Conservation (phyloP, 2,113 vertebrate species). For the Corythornis vintsioides region DNA sequence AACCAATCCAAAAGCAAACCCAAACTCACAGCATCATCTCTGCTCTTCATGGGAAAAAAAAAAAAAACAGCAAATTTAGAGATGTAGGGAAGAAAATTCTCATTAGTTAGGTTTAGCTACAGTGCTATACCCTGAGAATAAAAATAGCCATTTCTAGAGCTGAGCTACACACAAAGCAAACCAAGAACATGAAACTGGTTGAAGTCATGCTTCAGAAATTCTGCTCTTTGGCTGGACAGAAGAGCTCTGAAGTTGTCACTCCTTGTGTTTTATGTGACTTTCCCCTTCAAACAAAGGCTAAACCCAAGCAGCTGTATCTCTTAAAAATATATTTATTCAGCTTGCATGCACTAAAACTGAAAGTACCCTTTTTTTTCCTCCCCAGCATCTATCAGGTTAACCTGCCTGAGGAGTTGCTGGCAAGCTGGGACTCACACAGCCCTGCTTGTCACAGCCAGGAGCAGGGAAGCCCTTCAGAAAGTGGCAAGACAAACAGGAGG, state of each 20-base stretch:
- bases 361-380: neutral
- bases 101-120: neutral
- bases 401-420: conserved; percentile 26
- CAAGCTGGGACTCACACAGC: conserved; percentile 14
- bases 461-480: conserved; percentile 16
- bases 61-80: neutral
- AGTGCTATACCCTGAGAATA: neutral
- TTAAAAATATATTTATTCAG: neutral
- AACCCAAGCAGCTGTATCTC: neutral
- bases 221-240: neutral
- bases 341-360: neutral
- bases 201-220: neutral
- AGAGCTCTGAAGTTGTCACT: neutral
- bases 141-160: neutral
- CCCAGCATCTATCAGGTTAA: conserved; percentile 30
- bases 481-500: conserved; percentile 25
- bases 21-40: neutral
- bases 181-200: neutral
- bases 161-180: neutral
- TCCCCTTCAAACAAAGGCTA: neutral
- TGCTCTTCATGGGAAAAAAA: neutral
- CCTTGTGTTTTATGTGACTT: neutral
- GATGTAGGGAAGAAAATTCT: neutral
- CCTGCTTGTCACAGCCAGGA: conserved; percentile 1
- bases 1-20: neutral